Evolutionary conservation across 2,888 invertebrate species (phyloP), one percentile per base, ranked within the genome.

Genomic region (Diloba caeruleocephala): DNA sequence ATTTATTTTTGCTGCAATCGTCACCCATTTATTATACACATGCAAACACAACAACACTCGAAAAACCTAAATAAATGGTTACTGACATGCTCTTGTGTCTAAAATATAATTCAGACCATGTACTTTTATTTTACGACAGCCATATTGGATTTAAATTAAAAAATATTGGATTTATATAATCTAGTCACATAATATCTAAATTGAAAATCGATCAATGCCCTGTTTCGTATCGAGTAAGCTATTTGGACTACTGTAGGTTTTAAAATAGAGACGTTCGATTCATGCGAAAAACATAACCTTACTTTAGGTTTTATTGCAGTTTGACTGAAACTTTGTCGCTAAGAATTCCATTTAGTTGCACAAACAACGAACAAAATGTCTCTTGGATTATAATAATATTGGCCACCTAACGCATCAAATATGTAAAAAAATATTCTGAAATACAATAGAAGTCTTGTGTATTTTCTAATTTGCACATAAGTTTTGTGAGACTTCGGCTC

Each of bases 81-180:
- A 37, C 29, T 34, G 54, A 43, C 50, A 52, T 23, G 37, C 23
- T 50, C 55, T 45, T 41, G 52, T 43, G 34, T 70, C 49, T 23
- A 55, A 68, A 66, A 68, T 58, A 62, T 44, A 62, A 50, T 57
- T 57, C 21, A 38, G 38, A 41, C 63, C 29, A 62, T 68, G 68
- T 52, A 54, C 44, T 45, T 56, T 55, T 50, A 56, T 62, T 66
- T 58, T 42, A 66, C 44, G 39, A 45, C 37, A 21, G 26, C 31
- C 34, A 37, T 50, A 52, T 67, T 59, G 45, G 48, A n/a, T n/a
- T n/a, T n/a, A n/a, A n/a, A n/a, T n/a, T n/a, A n/a, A n/a, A n/a
- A n/a, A n/a, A 37, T 50, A 52, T 67, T 59, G 45, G 48, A 59
- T 64, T 52, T 37, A 54, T 41, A 55, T 53, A 59, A 54, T 54